Evolutionary conservation across 1,140 invertebrate species (phyloP).

Genomic region (Drosophila insularis): DNA sequence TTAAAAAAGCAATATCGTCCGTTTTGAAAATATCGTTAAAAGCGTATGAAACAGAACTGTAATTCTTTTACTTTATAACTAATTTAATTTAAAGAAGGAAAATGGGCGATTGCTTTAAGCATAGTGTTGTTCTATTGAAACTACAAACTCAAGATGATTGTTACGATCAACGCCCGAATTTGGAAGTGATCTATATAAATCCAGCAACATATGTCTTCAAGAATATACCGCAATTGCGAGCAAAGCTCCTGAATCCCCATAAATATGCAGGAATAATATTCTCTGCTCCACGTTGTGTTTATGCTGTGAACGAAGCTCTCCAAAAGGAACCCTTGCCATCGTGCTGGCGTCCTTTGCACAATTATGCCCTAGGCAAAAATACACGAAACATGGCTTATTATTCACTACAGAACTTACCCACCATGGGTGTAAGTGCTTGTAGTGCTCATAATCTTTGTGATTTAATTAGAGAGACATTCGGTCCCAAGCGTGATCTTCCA

Average conservation of each 20-base stretch:
- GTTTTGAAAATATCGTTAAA: background rate
- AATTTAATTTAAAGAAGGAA: background rate
- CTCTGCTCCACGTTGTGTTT: slow-evolving; percentile 82
- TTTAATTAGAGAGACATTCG: slow-evolving; percentile 80
- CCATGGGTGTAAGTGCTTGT: slow-evolving; percentile 76
- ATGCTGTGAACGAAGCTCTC: slow-evolving; percentile 82
- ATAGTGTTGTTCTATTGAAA: slow-evolving; percentile 32
- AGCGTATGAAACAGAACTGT: slow-evolving; percentile 13
- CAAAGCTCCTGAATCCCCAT: slow-evolving; percentile 65
- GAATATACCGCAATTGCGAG: slow-evolving; percentile 71
- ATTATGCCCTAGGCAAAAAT: slow-evolving; percentile 83
- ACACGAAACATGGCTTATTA: slow-evolving; percentile 75
- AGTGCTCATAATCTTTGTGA: slow-evolving; percentile 83
- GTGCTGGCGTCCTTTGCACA: slow-evolving; percentile 79
- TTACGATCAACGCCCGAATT: slow-evolving; percentile 17
- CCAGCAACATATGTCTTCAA: slow-evolving; percentile 46
- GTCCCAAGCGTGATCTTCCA: slow-evolving; percentile 56
- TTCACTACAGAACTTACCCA: slow-evolving; percentile 75
- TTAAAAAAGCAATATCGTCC: background rate
- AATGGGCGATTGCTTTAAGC: slow-evolving; percentile 25
- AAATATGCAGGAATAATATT: slow-evolving; percentile 82
- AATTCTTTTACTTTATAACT: background rate
- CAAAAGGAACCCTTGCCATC: slow-evolving; percentile 71
- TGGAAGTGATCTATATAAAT: slow-evolving; percentile 39
- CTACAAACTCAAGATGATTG: slow-evolving; percentile 11